These are phyloP conservation scores for Drosophila merina DNA, from an alignment of 2,888 invertebrate species.

Conservation along the genomic window DNA sequence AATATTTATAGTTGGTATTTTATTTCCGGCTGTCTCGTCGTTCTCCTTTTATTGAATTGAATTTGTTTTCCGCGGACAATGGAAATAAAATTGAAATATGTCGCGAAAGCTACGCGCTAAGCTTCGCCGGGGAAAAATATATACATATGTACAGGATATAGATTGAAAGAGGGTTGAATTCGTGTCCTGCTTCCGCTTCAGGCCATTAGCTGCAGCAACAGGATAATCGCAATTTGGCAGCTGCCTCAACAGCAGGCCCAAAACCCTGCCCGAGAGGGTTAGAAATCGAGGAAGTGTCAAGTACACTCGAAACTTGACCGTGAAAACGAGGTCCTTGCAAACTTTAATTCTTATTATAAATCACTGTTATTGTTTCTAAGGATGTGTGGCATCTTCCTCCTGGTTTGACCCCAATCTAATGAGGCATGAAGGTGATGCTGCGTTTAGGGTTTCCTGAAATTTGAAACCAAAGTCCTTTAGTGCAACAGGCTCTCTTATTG, in stretches of 20 bases:
- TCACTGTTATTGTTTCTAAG: background rate
- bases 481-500: slow-evolving; percentile 56
- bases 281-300: slow-evolving; percentile 10
- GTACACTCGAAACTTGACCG: slow-evolving; percentile 26
- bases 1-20: slow-evolving; percentile 77
- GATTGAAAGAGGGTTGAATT: slow-evolving; percentile 52
- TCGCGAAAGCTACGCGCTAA: slow-evolving; percentile 49
- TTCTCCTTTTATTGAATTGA: slow-evolving; percentile 55
- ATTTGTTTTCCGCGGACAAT: slow-evolving; percentile 48
- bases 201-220: slow-evolving; percentile 58
- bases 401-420: slow-evolving; percentile 52
- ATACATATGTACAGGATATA: background rate
- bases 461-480: slow-evolving; percentile 31
- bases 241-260: slow-evolving; percentile 4
- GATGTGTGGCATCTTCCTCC: background rate
- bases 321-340: slow-evolving; percentile 8
- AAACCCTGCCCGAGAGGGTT: slow-evolving; percentile 5
- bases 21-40: slow-evolving; percentile 63
- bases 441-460: slow-evolving; percentile 36
- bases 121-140: slow-evolving; percentile 2
- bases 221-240: slow-evolving; percentile 61
- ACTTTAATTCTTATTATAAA: background rate
- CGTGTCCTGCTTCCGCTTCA: slow-evolving; percentile 16
- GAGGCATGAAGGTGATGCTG: slow-evolving; percentile 53
- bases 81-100: slow-evolving; percentile 58